Percentiles rank a stretch among this genome's conserved stretches.
phyloP scores from a whole-genome alignment of 2,888 invertebrate species.

The Quadroppia sp. region DNA sequence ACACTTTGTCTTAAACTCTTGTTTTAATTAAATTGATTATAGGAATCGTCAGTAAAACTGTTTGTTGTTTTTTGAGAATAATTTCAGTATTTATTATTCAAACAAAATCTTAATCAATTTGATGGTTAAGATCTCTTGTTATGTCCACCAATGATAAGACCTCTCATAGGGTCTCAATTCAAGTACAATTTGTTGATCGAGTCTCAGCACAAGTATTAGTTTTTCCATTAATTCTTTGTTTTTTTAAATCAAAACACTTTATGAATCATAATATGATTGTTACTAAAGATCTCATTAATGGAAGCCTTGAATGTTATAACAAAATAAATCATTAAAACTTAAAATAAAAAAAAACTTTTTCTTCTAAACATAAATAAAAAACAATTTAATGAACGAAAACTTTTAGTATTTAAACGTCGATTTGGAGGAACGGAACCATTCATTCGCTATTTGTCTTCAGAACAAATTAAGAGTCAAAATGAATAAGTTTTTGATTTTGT shows the following conservation, averaged over 20 bases:
- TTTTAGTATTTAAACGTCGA: neutral
- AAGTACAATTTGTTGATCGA: slow-evolving; percentile 17
- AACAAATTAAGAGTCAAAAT: neutral
- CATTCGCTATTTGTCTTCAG: neutral
- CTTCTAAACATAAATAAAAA: neutral
- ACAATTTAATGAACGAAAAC: neutral
- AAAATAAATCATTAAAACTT: slow-evolving; percentile 12
- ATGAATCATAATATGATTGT: slow-evolving; percentile 17
- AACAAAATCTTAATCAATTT: neutral
- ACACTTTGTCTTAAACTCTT: neutral
- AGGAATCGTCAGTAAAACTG: too few species aligned
- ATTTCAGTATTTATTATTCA: too few species aligned
- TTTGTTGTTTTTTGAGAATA: neutral
- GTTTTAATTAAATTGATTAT: slow-evolving; percentile 1
- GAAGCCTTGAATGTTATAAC: slow-evolving; percentile 26
- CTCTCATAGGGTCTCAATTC: neutral
- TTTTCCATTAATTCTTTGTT: neutral
- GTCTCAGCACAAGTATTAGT: neutral
- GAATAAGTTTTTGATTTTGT: slow-evolving; percentile 15
- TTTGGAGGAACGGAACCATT: neutral
- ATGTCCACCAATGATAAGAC: too few species aligned
- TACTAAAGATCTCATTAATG: slow-evolving; percentile 3
- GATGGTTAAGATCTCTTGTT: too few species aligned
- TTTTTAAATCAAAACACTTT: neutral
- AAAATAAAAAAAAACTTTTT: neutral